Evolutionary conservation across 2,113 vertebrate genomes (phyloP), one percentile per base, ranked within the genome.

Genomic region (Halichoeres trimaculatus): DNA sequence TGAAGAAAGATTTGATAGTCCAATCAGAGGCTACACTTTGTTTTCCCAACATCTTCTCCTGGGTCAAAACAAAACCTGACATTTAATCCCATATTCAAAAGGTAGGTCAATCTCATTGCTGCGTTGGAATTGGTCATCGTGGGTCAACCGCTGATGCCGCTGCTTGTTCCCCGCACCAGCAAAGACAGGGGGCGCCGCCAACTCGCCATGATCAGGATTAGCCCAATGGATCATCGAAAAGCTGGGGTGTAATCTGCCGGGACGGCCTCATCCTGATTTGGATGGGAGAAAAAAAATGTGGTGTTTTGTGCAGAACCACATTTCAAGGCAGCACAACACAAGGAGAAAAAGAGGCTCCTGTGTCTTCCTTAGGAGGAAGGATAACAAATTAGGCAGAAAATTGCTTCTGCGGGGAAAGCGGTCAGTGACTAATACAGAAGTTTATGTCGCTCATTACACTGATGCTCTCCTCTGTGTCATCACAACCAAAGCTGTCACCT

Each of bases 181-280:
- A 55, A n/a, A 59, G 67, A 63, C 12, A 48, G 66, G 75, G 56
- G 38, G 19, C 12, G 8, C 24, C 1, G 71, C 66, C 71, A 76
- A 61, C 50, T 65, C 61, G 22, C 41, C 55, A 60, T 78, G 74
- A 86, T 80, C 63, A 57, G 84, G 81, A 80, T 90, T 86, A 84
- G 56, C 69, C 0, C 5, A 78, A 48, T 35, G 53, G 83, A 84
- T 90, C 83, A 74, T 76, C n/a, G 1, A n/a, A 48, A 19, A 19
- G 63, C 61, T 56, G 48, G 54, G 5, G 36, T 52, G 66, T 75
- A 83, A 83, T 80, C 86, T 48, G 68, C 68, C 61, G 0, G 26
- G 9, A 65, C 50, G 65, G 36, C 36, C 68, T 80, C 64, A 83
- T 78, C 62, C 78, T 77, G 78, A 78, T 67, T 74, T 76, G 51